phyloP scores from a whole-genome alignment of 2,113 vertebrate species.

The Himantopus leucocephalus region DNA sequence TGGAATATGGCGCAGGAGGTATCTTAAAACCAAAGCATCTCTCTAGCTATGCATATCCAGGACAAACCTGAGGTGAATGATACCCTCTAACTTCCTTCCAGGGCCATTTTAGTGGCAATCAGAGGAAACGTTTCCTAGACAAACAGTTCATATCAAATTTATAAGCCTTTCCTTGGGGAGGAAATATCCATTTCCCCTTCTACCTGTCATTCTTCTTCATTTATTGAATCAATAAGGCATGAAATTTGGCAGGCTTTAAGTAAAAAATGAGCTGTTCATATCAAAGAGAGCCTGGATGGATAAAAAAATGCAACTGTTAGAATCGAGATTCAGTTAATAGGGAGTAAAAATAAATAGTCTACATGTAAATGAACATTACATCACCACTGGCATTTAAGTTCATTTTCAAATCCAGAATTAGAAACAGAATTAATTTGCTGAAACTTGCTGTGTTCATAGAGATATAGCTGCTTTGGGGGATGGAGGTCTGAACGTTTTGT shows the following conservation, averaged over 20 bases:
- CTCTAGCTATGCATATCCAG: not conserved
- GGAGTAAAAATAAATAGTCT: conserved; percentile 48
- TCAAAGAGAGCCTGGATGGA: not conserved
- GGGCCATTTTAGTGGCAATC: not conserved
- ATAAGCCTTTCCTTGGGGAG: conserved; percentile 15
- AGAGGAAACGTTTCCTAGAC: conserved; percentile 1
- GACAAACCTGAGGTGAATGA: not conserved
- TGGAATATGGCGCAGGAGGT: not conserved
- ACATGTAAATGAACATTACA: conserved; percentile 56
- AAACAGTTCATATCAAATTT: conserved; percentile 2
- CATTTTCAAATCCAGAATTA: not conserved
- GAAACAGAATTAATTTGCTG: not conserved
- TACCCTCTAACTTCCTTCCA: not conserved
- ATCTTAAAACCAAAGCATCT: not conserved
- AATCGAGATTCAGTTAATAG: conserved; percentile 18
- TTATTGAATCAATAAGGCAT: conserved; percentile 13
- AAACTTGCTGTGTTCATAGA: not conserved
- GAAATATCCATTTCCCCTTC: conserved; percentile 30
- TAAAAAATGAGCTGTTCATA: conserved; percentile 24
- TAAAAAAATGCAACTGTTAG: not conserved
- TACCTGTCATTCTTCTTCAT: conserved; percentile 8
- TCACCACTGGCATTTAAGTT: conserved; percentile 46
- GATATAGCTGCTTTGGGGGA: not conserved
- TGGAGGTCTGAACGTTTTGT: not conserved
- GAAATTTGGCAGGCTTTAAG: conserved; percentile 16